Evolutionary conservation across 2,888 invertebrate genomes (phyloP), one percentile per base, ranked within the genome.

Genomic region (Abrostola tripartita): DNA sequence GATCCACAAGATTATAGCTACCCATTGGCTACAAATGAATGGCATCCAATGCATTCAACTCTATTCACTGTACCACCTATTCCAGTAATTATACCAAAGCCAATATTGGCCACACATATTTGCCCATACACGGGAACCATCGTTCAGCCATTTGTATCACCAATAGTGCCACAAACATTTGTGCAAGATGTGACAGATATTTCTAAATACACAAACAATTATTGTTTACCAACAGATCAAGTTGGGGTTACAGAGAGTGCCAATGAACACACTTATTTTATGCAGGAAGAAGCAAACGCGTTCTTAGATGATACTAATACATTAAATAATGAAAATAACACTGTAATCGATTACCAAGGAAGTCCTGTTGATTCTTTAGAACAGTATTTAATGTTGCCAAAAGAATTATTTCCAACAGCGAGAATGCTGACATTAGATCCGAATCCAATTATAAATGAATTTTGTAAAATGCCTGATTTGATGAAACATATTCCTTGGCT

Each of bases 401-500:
- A 78, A 74, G 78, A 88, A 38, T 56, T 91, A 9, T 92, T 92
- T 72, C 91, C 91, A 5, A 69, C 82, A 8, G 81, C 90, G n/a
- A 85, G 80, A 65, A 88, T 79, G 83, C 53, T 89, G 6, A 55
- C 73, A 0, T 50, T 91, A 11, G 88, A 92, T 76, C 90, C 92
- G 0, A 93, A 92, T 85, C 77, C 82, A 1, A 71, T 92, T 1
- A 91, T 93, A 72, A 88, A 92, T 74, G 87, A 86, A 52, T 85
- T 92, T 41, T 93, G 92, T 71, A 88, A 81, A 74, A 47, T 85
- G 35, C n/a, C 74, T 0, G 76, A 86, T 74, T 44, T 91, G 5
- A 57, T 70, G 24, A 76, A 72, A 24, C 84, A 90, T 57, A 67
- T 75, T 0, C 68, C 85, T 41, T 92, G 92, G 92, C 76, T 93